Base-by-base conservation (phyloP, 2,888 invertebrate species). In the Tetropium fuscum region DNA sequence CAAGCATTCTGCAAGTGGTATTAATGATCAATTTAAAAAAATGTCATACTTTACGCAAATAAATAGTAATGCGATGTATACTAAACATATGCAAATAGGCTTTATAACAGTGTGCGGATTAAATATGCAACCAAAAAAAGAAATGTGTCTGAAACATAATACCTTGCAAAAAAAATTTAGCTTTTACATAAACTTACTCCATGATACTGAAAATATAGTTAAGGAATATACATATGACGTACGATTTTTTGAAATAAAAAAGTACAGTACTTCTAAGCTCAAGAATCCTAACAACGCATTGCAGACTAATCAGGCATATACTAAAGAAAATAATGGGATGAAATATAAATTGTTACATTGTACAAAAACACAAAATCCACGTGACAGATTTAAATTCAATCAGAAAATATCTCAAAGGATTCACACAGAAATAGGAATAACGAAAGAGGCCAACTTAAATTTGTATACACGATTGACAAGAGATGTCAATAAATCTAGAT, bases 1-100 rank as follows among this genome's bases (percentile, higher is more conserved):
- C 6, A 71, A 71, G 45, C 63, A 69, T 16, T 69, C 69, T 20
- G n/a, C n/a, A n/a, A n/a, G n/a, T n/a, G n/a, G n/a, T n/a, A n/a
- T n/a, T n/a, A 51, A 27, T 6, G 22, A 36, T 15, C 19, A 13
- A 11, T 10, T 16, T 1, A 19, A 40, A 5, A 40, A 22, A 11
- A 1, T 19, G 8, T 10, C 38, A 3, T 51, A 25, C 40, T 51
- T 40, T 25, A 13, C 40, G 2, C 51, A 27, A 0, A 8, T 22
- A n/a, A 18, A 16, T 3, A n/a, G 11, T 11, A 36, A 48, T 18
- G 32, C 18, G 1, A n/a, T 4, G 16, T 10, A 10, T n/a, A 16
- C 13, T n/a, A 49, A 38, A 27, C n/a, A 20, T n/a, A 7, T 25
- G 48, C 34, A 48, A 36, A 38, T 25, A 13, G 8, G 19, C 25